Evolutionary conservation across 2,797 vertebrate genomes (phyloP).

Genomic region (Melanotaenia maccullochi): DNA sequence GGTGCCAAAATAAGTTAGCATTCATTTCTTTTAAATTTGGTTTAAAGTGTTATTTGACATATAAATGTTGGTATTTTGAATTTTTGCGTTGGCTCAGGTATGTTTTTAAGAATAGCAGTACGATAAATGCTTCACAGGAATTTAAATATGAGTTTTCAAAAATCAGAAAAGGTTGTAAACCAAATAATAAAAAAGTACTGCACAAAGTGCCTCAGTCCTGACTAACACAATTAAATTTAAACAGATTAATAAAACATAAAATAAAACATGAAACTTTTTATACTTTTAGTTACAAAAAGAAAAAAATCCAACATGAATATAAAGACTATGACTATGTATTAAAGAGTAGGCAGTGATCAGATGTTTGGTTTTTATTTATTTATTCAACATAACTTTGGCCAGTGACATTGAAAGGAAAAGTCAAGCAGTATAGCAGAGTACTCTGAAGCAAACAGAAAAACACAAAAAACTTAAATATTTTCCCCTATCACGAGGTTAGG

Average conservation of each 20-base stretch:
- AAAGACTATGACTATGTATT: neutral
- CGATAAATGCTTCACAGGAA: neutral
- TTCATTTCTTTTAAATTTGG: neutral
- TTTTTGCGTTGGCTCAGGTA: neutral
- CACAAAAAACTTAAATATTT: constrained; percentile 19
- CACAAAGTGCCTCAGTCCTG: too few relatives aligned
- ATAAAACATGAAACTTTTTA: too few relatives aligned
- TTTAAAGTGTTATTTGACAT: neutral
- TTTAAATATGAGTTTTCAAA: neutral
- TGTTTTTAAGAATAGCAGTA: neutral
- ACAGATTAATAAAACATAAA: too few relatives aligned
- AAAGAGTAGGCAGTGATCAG: neutral
- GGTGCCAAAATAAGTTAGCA: too few relatives aligned
- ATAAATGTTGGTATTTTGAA: neutral
- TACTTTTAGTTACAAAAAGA: too few relatives aligned
- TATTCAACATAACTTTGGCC: constrained; percentile 23
- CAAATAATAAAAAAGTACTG: neutral
- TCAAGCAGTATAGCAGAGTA: constrained; percentile 14
- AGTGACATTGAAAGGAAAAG: constrained; percentile 33
- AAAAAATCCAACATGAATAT: neutral
- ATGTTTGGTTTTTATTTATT: constrained; percentile 39
- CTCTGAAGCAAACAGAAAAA: constrained; percentile 19
- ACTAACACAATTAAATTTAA: too few relatives aligned
- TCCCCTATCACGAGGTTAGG: constrained; percentile 1
- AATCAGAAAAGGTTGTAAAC: neutral